Percentiles rank a stretch among this genome's conserved stretches.
These are phyloP conservation scores for Sipha flava DNA, from an alignment of 1,140 invertebrate species.

Conservation along the genomic window DNA sequence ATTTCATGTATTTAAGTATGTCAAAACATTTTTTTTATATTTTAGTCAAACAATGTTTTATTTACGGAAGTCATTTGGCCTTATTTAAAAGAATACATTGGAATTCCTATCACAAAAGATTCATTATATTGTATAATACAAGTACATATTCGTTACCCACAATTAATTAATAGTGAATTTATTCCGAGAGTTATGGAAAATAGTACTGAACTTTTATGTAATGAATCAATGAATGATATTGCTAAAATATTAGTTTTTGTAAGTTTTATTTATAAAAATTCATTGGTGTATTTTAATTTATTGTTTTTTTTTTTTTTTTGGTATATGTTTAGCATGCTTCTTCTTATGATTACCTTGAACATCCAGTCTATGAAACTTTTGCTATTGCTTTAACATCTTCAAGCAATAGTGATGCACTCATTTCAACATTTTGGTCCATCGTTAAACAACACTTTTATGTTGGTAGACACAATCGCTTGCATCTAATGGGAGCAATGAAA, in stretches of 20 bases:
- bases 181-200: slow-evolving; percentile 16
- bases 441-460: slow-evolving; percentile 1
- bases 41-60: slow-evolving; percentile 17
- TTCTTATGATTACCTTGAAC: neutral
- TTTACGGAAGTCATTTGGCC: slow-evolving; percentile 25
- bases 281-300: neutral
- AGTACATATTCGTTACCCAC: slow-evolving; percentile 8
- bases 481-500: slow-evolving; percentile 23
- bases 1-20: too few relatives aligned
- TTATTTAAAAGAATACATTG: slow-evolving; percentile 9
- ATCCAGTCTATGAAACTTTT: slow-evolving; percentile 6
- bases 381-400: neutral
- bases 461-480: slow-evolving; percentile 16
- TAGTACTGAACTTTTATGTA: neutral
- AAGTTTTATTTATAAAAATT: neutral
- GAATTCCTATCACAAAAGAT: slow-evolving; percentile 4
- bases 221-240: slow-evolving; percentile 25
- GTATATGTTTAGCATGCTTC: neutral
- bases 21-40: neutral
- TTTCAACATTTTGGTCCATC: neutral
- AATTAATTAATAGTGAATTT: slow-evolving; percentile 16
- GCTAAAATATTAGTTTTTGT: slow-evolving; percentile 25
- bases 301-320: neutral
- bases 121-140: slow-evolving; percentile 27
- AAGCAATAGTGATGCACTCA: neutral